Percentiles rank a stretch among this genome's conserved stretches.
Evolutionary conservation across 1,140 invertebrate genomes (phyloP).

Genomic region (Pachyrhynchus sulphureomaculatus): DNA sequence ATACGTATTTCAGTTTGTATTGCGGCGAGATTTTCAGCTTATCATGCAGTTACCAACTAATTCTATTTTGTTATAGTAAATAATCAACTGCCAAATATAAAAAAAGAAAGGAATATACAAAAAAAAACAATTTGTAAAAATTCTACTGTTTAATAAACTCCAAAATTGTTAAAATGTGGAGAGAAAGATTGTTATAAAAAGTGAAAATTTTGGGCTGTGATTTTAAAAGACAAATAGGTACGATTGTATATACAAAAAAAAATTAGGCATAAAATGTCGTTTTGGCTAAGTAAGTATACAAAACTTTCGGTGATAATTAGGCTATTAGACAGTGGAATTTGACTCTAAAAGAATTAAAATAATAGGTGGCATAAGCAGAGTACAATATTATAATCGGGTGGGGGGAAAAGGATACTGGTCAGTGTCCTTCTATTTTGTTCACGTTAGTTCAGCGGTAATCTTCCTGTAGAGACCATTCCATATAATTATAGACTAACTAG

Average conservation of each 20-base stretch:
- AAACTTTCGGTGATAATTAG: conserved; percentile 29
- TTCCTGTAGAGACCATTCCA: too few relatives aligned
- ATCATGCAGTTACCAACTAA: too few relatives aligned
- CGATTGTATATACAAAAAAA: conserved; percentile 28
- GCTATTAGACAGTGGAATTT: conserved; percentile 34
- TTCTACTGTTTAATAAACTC: conserved; percentile 35
- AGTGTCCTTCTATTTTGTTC: too few relatives aligned
- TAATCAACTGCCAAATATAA: too few relatives aligned
- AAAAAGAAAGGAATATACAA: too few relatives aligned
- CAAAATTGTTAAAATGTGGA: conserved; percentile 26
- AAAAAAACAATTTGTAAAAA: conserved; percentile 9
- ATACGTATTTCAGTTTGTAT: too few relatives aligned
- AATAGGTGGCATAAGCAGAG: conserved; percentile 10
- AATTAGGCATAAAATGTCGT: conserved; percentile 22
- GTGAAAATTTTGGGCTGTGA: conserved; percentile 31
- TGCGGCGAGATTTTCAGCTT: too few relatives aligned
- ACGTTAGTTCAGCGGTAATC: too few relatives aligned
- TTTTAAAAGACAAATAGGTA: conserved; percentile 28
- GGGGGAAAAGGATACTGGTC: too few relatives aligned
- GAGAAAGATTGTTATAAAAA: conserved; percentile 3
- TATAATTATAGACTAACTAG: too few relatives aligned
- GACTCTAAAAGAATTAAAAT: background rate
- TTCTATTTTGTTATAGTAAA: too few relatives aligned
- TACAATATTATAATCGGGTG: conserved; percentile 17
- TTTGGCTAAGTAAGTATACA: conserved; percentile 1